Conservation (phyloP, 2,113 vertebrate genomes). For the Scomber scombrus region DNA sequence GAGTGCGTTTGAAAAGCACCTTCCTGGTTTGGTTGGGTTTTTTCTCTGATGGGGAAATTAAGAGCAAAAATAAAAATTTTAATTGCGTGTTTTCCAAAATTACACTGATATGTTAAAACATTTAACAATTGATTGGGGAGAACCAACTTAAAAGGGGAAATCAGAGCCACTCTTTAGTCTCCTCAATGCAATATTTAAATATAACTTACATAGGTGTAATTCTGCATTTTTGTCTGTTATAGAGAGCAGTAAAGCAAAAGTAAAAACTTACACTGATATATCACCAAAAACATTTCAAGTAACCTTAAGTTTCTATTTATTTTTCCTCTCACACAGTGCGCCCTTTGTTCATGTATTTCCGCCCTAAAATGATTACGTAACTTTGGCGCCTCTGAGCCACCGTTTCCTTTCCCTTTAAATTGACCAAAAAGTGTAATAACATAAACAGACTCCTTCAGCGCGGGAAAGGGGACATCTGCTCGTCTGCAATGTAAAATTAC, state of each 20-base stretch:
- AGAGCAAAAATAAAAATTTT: too few relatives aligned
- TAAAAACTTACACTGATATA: background rate
- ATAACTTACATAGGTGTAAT: conserved; percentile 18
- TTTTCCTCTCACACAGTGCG: conserved; percentile 42
- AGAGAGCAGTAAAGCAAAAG: background rate
- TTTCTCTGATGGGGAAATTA: too few relatives aligned
- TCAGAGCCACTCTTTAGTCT: conserved; percentile 6
- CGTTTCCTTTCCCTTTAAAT: conserved; percentile 85
- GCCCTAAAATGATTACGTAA: conserved; percentile 75
- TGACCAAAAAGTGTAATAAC: conserved; percentile 68
- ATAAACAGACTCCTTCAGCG: conserved; percentile 79
- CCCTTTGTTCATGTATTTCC: conserved; percentile 71
- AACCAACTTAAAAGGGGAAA: conserved; percentile 33
- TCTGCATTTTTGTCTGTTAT: conserved; percentile 9
- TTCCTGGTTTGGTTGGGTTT: background rate
- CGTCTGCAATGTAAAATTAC: conserved; percentile 38
- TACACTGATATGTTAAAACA: conserved; percentile 35
- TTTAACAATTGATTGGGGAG: conserved; percentile 47
- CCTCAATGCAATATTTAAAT: conserved; percentile 33
- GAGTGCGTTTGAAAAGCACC: background rate
- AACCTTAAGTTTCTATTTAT: conserved; percentile 16
- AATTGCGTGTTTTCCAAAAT: background rate
- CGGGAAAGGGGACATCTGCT: conserved; percentile 81
- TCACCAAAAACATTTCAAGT: background rate
- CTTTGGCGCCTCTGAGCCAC: conserved; percentile 71